Evolutionary conservation across 2,888 invertebrate species (phyloP).

Genomic region (Coleophora deauratella): DNA sequence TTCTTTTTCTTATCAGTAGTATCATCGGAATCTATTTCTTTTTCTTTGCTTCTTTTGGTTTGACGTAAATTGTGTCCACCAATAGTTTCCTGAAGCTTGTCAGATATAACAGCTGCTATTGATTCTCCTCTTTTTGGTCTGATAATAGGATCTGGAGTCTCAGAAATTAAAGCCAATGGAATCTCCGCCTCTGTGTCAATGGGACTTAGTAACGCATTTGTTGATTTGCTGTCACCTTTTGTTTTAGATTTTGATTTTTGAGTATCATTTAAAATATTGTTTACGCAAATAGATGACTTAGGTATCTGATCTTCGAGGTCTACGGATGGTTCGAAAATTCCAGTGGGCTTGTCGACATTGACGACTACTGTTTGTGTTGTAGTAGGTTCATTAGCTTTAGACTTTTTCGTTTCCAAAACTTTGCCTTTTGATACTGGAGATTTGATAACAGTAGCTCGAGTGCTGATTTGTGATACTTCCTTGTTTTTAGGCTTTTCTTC

Average conservation of each 20-base stretch:
- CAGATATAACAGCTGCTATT: constrained; percentile 63
- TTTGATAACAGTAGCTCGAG: constrained; percentile 73
- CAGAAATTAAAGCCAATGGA: constrained; percentile 53
- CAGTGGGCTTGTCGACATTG: constrained; percentile 75
- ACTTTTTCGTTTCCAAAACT: constrained; percentile 60
- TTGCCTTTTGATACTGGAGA: constrained; percentile 71
- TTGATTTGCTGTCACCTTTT: constrained; percentile 36
- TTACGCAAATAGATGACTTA: constrained; percentile 69
- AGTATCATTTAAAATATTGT: constrained; percentile 42
- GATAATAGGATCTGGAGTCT: constrained; percentile 52
- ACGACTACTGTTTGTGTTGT: constrained; percentile 46
- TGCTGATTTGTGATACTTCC: constrained; percentile 53
- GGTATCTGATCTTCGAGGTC: constrained; percentile 80
- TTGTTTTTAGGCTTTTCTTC: constrained; percentile 52
- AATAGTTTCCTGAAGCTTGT: constrained; percentile 62
- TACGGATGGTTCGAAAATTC: constrained; percentile 80
- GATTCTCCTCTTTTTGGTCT: constrained; percentile 62
- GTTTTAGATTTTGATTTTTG: constrained; percentile 52
- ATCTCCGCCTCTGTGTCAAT: constrained; percentile 63
- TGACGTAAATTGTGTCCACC: constrained; percentile 63
- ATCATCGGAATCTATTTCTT: constrained; percentile 51
- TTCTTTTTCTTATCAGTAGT: constrained; percentile 58
- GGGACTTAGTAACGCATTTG: constrained; percentile 36
- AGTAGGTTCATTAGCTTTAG: constrained; percentile 36
- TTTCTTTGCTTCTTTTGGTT: constrained; percentile 53